Conservation (phyloP, 2,797 vertebrate species). For the Ambastaia sidthimunki region DNA sequence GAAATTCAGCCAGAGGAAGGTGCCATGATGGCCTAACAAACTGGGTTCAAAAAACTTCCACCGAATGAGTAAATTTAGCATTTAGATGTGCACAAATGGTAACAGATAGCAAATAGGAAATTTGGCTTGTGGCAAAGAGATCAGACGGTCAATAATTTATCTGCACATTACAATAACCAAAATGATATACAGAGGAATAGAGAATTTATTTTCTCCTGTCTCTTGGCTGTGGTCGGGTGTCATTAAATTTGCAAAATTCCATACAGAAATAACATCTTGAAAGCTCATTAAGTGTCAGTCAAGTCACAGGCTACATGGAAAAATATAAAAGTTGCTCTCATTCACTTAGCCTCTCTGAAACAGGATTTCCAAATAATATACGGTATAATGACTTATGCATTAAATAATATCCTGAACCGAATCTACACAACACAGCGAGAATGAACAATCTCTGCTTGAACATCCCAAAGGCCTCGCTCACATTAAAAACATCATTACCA, state of each 20-base stretch:
- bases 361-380: constrained; percentile 51
- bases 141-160: constrained; percentile 22
- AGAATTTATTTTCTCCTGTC: constrained; percentile 15
- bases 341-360: constrained; percentile 48
- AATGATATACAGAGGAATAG: constrained; percentile 30
- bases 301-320: constrained; percentile 70
- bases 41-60: not conserved
- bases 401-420: constrained; percentile 46
- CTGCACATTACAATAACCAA: constrained; percentile 26
- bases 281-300: constrained; percentile 67
- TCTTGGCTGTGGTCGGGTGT: constrained; percentile 47
- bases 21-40: not conserved
- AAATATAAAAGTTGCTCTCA: constrained; percentile 56
- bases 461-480: not conserved
- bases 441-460: constrained; percentile 24
- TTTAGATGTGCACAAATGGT: not conserved
- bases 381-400: constrained; percentile 34
- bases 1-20: not conserved
- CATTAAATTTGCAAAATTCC: constrained; percentile 54
- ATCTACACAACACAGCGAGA: constrained; percentile 6
- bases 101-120: not conserved
- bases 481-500: constrained; percentile 21
- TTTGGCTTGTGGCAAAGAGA: constrained; percentile 2
- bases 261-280: constrained; percentile 71
- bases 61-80: not conserved